Conservation (phyloP, 2,888 invertebrate species). For the Sericinus montela region DNA sequence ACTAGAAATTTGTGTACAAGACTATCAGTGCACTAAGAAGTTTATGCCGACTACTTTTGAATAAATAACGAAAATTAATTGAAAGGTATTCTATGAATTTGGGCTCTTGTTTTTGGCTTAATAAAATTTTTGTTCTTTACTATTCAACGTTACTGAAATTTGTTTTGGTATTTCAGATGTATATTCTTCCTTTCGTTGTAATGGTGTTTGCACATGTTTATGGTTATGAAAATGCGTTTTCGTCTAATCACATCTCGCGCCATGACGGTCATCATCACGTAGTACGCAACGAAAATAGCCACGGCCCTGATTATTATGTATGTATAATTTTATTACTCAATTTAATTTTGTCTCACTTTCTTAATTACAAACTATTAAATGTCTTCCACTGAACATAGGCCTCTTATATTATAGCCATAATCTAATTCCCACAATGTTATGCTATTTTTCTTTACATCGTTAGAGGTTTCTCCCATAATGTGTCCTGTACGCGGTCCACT, state of each 20-base stretch:
- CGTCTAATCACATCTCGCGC: constrained; percentile 30
- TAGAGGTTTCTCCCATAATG: no score
- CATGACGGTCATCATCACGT: constrained; percentile 30
- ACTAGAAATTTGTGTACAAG: not conserved
- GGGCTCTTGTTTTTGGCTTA: no score
- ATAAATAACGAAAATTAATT: not conserved
- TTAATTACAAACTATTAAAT: no score
- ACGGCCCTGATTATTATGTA: constrained; percentile 20
- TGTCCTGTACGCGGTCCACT: no score
- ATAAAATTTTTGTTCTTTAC: no score
- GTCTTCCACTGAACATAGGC: no score
- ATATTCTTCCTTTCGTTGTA: not conserved
- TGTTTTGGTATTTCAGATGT: not conserved
- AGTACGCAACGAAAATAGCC: constrained; percentile 22
- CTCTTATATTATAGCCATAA: no score
- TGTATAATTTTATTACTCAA: not conserved
- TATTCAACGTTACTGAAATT: no score
- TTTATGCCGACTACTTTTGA: not conserved
- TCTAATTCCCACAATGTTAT: no score
- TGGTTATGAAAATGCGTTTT: constrained; percentile 24
- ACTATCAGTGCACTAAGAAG: constrained; percentile 1
- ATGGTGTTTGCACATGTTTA: constrained; percentile 7
- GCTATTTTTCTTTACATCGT: no score
- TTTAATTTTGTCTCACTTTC: no score
- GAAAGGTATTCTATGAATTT: not conserved